Conservation (phyloP, 2,797 vertebrate species). For the Gobio occitaniae region DNA sequence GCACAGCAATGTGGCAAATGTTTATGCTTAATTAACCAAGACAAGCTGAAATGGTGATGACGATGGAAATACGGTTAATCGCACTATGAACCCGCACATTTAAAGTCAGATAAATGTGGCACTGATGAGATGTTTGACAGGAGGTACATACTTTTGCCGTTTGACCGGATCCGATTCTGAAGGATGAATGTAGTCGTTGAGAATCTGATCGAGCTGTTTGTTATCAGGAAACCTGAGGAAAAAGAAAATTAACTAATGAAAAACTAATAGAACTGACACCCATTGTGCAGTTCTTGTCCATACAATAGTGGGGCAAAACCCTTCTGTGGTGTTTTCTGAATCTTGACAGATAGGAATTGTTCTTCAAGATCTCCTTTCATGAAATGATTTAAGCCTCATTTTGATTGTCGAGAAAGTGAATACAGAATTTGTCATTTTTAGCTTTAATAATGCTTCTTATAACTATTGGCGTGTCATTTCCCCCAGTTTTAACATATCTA, state of each 20-base stretch:
- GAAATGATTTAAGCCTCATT: not conserved
- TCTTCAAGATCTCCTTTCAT: not conserved
- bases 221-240: conserved; percentile 84
- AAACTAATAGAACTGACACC: not conserved
- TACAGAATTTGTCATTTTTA: not conserved
- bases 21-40: too few relatives aligned
- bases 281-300: not conserved
- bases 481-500: not conserved
- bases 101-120: not conserved
- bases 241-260: conserved; percentile 7
- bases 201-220: conserved; percentile 83
- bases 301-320: not conserved
- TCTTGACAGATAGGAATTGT: not conserved
- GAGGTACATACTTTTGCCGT: conserved; percentile 84
- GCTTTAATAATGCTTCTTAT: not conserved
- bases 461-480: not conserved
- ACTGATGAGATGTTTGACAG: not conserved
- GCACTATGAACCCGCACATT: not conserved
- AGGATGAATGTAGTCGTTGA: conserved; percentile 88
- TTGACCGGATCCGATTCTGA: conserved; percentile 89
- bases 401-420: not conserved
- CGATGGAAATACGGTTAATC: not conserved
- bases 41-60: too few relatives aligned
- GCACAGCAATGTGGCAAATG: too few relatives aligned
- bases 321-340: too few relatives aligned